Evolutionary conservation across 2,113 vertebrate species (phyloP), one percentile per base, ranked within the genome.

Genomic region (Microcebus tavaratra): DNA sequence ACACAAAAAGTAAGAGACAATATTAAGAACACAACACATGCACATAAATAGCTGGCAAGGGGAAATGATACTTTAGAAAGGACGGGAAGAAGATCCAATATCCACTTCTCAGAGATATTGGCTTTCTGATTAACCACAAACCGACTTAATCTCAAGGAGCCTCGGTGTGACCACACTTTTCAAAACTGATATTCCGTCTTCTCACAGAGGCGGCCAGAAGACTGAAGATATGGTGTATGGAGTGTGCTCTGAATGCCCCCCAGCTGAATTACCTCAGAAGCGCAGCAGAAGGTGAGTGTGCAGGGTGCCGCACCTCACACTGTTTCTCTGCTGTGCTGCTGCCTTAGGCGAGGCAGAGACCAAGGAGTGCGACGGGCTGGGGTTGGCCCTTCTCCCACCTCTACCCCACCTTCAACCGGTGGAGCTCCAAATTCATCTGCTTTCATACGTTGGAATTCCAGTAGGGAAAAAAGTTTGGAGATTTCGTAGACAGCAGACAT

Each of bases 261-360:
- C 25, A 17, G 29, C 68, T 0, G 20, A 48, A 70, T 9, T 6
- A 23, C 61, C 3, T 48, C 0, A 3, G 45, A 2, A 23, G 25
- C 42, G 65, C 5, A 20, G 78, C 17, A 10, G 25, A 36, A 72
- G 23, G 27, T 1, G 0, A 14, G 27, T 10, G 6, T 1, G 10
- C 2, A 1, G 53, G 72, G 14, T 20, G 20, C 45, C 2, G 3
- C 25, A 5, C 21, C 20, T 55, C 45, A 27, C 5, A 0, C 6
- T 14, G 23, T 4, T 27, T 59, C 76, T 83, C 34, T 25, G 7
- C 61, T 7, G 5, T 1, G 1, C 39, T 36, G 11, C 9, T 13
- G 17, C 5, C 34, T 1, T 3, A 23, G 78, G 65, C 7, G 3
- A 15, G 61, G 1, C 0, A 0, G 39, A 89, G n/a, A 39, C 48